Percentiles rank a stretch among this genome's conserved stretches.
Evolutionary conservation across 1,140 invertebrate species (phyloP).

Genomic region (Berghia stephanieae): DNA sequence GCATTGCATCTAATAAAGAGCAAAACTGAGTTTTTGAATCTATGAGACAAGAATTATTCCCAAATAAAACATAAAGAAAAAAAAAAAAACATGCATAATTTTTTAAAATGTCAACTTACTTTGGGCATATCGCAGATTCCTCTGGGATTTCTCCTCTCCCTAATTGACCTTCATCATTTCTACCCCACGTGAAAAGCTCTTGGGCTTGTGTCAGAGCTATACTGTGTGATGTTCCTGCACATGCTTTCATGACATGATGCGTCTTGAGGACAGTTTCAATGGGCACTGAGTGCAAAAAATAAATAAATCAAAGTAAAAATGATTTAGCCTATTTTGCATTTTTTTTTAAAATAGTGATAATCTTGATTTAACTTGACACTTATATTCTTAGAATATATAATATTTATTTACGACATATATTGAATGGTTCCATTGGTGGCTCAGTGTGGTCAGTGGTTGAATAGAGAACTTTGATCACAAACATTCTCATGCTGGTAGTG

Average conservation of each 20-base stretch:
- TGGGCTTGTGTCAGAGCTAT: constrained; percentile 89
- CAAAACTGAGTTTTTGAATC: not conserved
- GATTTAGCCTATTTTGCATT: not conserved
- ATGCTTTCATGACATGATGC: constrained; percentile 76
- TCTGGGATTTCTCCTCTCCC: constrained; percentile 68
- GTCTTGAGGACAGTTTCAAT: constrained; percentile 76
- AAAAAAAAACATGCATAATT: not conserved
- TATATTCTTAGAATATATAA: not conserved
- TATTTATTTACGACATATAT: not conserved
- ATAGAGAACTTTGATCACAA: too few relatives aligned
- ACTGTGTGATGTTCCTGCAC: constrained; percentile 83
- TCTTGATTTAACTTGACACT: not conserved
- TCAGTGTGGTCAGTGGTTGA: too few relatives aligned
- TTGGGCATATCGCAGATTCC: constrained; percentile 42
- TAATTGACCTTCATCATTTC: constrained; percentile 83
- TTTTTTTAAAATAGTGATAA: not conserved
- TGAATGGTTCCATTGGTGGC: not conserved
- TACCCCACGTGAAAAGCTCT: constrained; percentile 89
- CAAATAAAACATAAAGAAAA: not conserved
- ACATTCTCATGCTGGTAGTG: too few relatives aligned
- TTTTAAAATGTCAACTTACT: constrained; percentile 42
- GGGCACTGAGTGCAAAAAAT: constrained; percentile 70
- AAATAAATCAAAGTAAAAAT: not conserved
- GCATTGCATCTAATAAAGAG: not conserved
- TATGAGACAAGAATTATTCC: not conserved